Evolutionary conservation across 2,113 vertebrate genomes (phyloP).

Genomic region (Macrotus californicus): DNA sequence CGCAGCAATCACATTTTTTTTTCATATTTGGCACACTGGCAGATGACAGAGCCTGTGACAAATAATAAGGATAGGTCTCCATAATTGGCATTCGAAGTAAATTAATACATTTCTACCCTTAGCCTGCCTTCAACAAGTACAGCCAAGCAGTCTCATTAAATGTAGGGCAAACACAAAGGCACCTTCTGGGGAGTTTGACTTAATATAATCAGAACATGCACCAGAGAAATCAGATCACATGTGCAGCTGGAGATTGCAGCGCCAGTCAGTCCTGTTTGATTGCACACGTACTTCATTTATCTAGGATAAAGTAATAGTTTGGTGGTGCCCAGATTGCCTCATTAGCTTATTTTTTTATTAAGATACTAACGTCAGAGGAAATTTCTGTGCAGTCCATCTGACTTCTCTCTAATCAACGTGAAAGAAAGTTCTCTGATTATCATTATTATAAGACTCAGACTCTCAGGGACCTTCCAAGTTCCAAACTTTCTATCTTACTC

Average conservation of each 20-base stretch:
- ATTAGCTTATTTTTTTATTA: constrained; percentile 25
- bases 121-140: not conserved
- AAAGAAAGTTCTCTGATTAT: constrained; percentile 15
- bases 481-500: not conserved
- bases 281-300: constrained; percentile 13
- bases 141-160: constrained; percentile 54
- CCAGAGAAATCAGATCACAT: constrained; percentile 22
- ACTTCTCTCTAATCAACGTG: constrained; percentile 21
- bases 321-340: not conserved
- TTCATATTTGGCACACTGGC: constrained; percentile 35
- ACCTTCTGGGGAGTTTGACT: constrained; percentile 44
- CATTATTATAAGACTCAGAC: not conserved
- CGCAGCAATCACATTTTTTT: constrained; percentile 28
- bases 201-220: constrained; percentile 51
- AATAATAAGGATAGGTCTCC: not conserved
- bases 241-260: constrained; percentile 10
- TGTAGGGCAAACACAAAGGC: constrained; percentile 37
- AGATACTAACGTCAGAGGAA: constrained; percentile 46
- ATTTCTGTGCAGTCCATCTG: not conserved
- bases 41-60: constrained; percentile 21
- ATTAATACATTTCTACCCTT: constrained; percentile 37
- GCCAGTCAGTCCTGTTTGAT: not conserved
- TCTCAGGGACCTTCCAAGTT: not conserved
- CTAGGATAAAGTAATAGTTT: not conserved
- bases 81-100: constrained; percentile 1